Conservation (phyloP, 2,888 invertebrate genomes). For the Phyllotreta cruciferae region DNA sequence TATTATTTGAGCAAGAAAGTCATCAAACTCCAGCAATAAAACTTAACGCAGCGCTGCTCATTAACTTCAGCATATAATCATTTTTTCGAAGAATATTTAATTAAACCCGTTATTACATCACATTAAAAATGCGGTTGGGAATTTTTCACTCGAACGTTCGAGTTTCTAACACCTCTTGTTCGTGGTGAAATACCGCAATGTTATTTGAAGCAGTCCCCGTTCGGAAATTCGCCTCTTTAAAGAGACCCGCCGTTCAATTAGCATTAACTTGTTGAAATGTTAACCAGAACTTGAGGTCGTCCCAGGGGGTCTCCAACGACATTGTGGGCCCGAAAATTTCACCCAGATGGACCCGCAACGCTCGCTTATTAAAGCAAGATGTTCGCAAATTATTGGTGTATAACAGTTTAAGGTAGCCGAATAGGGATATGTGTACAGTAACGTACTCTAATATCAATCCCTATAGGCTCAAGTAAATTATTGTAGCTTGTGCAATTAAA, state of each 20-base stretch:
- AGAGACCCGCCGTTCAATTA: conserved; percentile 10
- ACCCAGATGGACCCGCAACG: conserved; percentile 11
- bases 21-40: too few relatives aligned
- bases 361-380: conserved; percentile 10
- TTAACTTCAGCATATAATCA: too few relatives aligned
- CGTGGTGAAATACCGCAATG: too few relatives aligned
- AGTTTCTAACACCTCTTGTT: too few relatives aligned
- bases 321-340: conserved; percentile 4
- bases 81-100: too few relatives aligned
- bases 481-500: background rate
- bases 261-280: conserved; percentile 7
- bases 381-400: conserved; percentile 5
- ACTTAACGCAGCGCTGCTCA: too few relatives aligned
- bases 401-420: too few relatives aligned
- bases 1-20: too few relatives aligned
- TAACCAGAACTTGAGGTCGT: conserved; percentile 6
- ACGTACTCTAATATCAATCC: background rate
- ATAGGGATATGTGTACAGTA: too few relatives aligned
- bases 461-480: background rate
- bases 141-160: too few relatives aligned
- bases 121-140: too few relatives aligned
- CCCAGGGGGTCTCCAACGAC: conserved; percentile 7
- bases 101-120: too few relatives aligned
- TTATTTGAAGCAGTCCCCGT: background rate
- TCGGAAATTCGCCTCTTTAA: background rate